phyloP scores from a whole-genome alignment of 2,113 vertebrate species.

The Toxostoma redivivum region DNA sequence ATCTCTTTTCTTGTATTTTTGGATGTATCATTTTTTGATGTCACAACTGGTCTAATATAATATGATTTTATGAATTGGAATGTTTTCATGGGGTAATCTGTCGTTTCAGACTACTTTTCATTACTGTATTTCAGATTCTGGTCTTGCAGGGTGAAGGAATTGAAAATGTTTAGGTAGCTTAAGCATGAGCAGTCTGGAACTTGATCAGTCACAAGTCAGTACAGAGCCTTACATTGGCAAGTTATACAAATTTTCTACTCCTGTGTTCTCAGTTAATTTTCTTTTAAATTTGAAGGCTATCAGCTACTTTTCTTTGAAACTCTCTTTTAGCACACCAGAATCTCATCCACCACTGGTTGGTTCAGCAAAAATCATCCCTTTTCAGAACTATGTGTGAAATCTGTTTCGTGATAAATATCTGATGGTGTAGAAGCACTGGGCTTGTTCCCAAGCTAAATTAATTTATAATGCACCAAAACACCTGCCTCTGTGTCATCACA shows the following conservation, averaged over 20 bases:
- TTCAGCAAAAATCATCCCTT: neutral
- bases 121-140: neutral
- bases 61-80: rapidly evolving
- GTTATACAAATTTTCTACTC: neutral
- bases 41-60: neutral
- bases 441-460: neutral
- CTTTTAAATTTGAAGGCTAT: neutral
- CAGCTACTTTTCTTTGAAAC: neutral
- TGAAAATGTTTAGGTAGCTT: neutral
- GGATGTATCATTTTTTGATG: neutral
- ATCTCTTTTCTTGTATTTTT: neutral
- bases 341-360: neutral
- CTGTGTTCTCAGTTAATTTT: neutral
- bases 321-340: neutral
- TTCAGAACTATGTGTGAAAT: conserved; percentile 4
- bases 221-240: neutral
- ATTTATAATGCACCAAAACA: conserved; percentile 11
- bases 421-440: neutral
- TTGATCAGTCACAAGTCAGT: neutral
- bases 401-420: neutral
- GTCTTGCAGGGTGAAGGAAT: neutral
- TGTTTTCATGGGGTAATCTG: neutral
- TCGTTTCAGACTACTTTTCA: neutral
- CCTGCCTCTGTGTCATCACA: neutral
- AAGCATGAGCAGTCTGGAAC: neutral